These are phyloP conservation scores for Drosophila limbata DNA, from an alignment of 2,888 invertebrate species.

Conservation along the genomic window DNA sequence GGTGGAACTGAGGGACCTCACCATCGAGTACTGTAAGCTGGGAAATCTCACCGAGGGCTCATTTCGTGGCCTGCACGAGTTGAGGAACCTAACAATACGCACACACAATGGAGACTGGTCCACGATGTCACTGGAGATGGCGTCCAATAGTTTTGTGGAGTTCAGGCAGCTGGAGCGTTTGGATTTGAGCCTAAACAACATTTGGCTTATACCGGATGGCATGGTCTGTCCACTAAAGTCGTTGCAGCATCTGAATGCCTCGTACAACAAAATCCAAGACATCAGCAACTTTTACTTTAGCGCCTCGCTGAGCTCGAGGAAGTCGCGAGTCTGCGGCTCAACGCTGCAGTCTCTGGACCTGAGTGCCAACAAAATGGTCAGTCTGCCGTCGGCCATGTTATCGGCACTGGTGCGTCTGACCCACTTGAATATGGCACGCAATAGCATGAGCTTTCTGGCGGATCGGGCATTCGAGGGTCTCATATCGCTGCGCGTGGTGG, in stretches of 20 bases:
- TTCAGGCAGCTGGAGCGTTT: conserved; percentile 93
- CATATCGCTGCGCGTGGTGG: conserved; percentile 92
- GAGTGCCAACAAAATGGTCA: conserved; percentile 93
- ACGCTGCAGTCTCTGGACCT: conserved; percentile 93
- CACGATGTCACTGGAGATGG: conserved; percentile 93
- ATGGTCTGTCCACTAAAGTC: conserved; percentile 93
- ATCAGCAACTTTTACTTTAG: conserved; percentile 94
- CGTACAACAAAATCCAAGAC: conserved; percentile 94
- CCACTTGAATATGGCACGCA: conserved; percentile 93
- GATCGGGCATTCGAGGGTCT: conserved; percentile 93
- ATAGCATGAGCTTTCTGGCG: conserved; percentile 94
- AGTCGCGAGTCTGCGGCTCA: conserved; percentile 86
- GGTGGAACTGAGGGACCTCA: conserved; percentile 91
- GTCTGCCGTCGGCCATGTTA: conserved; percentile 93
- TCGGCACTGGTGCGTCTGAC: conserved; percentile 91
- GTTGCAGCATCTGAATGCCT: conserved; percentile 92
- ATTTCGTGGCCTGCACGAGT: conserved; percentile 91
- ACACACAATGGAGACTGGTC: conserved; percentile 95
- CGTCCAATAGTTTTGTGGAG: conserved; percentile 91
- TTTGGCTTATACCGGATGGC: conserved; percentile 94
- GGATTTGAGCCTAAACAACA: conserved; percentile 94
- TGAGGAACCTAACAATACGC: conserved; percentile 93
- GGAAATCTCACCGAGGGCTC: conserved; percentile 93
- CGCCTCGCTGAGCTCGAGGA: conserved; percentile 87
- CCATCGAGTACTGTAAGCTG: conserved; percentile 94